Evolutionary conservation across 2,113 vertebrate genomes (phyloP).

Genomic region (Etia nguti): DNA sequence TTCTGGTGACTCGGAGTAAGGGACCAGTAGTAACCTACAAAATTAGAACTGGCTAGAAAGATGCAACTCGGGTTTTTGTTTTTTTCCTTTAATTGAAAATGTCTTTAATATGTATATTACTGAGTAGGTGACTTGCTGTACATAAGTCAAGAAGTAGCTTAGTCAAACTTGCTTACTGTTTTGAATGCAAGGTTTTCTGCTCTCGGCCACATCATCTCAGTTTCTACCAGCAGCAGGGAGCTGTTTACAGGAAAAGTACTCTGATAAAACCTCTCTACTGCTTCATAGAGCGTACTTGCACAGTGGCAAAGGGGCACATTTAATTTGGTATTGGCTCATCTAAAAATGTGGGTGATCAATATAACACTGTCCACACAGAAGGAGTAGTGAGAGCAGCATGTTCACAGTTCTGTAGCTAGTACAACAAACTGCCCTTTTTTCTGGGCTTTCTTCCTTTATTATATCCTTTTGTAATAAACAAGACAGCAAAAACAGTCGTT

Average conservation of each 20-base stretch:
- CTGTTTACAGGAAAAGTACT: not conserved
- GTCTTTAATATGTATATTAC: not conserved
- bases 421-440: not conserved
- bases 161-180: not conserved
- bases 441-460: not conserved
- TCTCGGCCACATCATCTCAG: not conserved
- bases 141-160: not conserved
- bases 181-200: accelerated
- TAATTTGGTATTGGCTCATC: not conserved
- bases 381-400: not conserved
- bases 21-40: constrained; percentile 63
- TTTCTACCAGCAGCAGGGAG: not conserved
- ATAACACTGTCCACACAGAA: not conserved
- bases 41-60: constrained; percentile 11
- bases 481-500: not conserved
- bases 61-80: not conserved
- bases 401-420: not conserved
- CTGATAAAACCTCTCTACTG: not conserved
- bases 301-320: not conserved
- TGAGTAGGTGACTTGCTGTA: not conserved
- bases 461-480: not conserved
- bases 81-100: not conserved
- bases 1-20: constrained; percentile 88
- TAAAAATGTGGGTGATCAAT: not conserved
- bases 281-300: not conserved